Evolutionary conservation across 2,888 invertebrate species (phyloP).

Genomic region (Seira sanloemensis): DNA sequence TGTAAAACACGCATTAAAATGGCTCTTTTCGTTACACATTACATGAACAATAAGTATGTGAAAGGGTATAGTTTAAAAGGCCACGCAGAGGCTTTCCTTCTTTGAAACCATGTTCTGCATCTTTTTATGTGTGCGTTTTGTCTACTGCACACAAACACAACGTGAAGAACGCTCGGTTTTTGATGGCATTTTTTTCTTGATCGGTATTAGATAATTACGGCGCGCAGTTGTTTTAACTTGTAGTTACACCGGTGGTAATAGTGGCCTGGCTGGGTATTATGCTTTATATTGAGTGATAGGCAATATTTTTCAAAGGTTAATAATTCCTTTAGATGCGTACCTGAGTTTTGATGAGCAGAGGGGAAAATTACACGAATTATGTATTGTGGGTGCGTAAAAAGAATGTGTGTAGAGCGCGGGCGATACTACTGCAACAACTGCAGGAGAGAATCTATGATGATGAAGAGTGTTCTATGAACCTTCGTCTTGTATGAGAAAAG

Average conservation of each 20-base stretch:
- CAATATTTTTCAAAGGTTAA: conserved; percentile 3
- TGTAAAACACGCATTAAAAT: conserved; percentile 34
- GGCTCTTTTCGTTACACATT: background rate
- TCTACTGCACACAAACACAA: background rate
- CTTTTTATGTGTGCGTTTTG: conserved; percentile 17
- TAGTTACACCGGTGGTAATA: conserved; percentile 10
- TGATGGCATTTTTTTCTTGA: conserved; percentile 47
- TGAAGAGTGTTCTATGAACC: too few species aligned
- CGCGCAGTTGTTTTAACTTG: conserved; percentile 22
- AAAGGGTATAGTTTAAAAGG: conserved; percentile 15
- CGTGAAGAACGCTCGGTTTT: conserved; percentile 25
- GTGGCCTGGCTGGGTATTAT: background rate
- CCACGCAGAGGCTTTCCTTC: conserved; percentile 14
- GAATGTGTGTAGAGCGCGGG: too few species aligned
- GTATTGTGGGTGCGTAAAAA: too few species aligned
- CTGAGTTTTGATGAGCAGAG: background rate
- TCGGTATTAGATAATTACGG: conserved; percentile 56
- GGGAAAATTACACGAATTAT: too few species aligned
- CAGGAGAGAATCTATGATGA: too few species aligned
- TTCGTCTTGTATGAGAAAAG: background rate
- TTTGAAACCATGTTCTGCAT: conserved; percentile 33
- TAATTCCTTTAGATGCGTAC: too few species aligned
- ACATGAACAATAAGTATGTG: conserved; percentile 18
- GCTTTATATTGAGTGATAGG: conserved; percentile 38
- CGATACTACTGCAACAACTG: too few species aligned